Evolutionary conservation across 2,888 invertebrate genomes (phyloP).

Genomic region (Furcula furcula): DNA sequence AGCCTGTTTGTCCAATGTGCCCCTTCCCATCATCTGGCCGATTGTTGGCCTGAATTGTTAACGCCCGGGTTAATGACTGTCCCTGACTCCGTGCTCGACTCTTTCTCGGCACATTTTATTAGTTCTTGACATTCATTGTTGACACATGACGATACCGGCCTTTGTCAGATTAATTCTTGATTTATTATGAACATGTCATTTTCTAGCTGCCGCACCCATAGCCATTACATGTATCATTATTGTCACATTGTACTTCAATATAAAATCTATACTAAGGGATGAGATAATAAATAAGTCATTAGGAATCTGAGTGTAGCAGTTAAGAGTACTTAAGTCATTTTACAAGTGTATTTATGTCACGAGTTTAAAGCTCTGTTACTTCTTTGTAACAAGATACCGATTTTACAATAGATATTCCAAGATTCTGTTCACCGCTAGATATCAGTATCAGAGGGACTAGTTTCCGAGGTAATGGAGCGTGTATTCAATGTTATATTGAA

Average conservation of each 20-base stretch:
- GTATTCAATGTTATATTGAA: conserved; percentile 35
- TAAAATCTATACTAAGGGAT: no score
- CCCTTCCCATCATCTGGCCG: conserved; percentile 45
- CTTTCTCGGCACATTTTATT: conserved; percentile 53
- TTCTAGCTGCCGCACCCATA: no score
- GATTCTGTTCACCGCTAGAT: conserved; percentile 18
- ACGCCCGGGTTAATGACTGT: conserved; percentile 63
- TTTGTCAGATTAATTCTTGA: conserved; percentile 29
- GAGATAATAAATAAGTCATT: no score
- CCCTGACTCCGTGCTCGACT: conserved; percentile 55
- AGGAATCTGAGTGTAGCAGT: no score
- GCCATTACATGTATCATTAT: no score
- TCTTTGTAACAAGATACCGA: no score
- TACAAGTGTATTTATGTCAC: no score
- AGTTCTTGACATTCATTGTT: conserved; percentile 51
- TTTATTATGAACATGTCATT: no score
- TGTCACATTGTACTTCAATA: no score
- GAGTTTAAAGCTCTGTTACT: no score
- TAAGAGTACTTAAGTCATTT: no score
- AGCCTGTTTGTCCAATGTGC: conserved; percentile 52
- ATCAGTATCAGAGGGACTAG: conserved; percentile 32
- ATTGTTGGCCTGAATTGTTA: conserved; percentile 68
- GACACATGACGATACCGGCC: conserved; percentile 26
- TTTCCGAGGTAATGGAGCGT: conserved; percentile 57
- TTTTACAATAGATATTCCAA: conserved; percentile 17